Evolutionary conservation across 1,140 invertebrate species (phyloP), one percentile per base, ranked within the genome.

Genomic region (Eupeodes corollae): DNA sequence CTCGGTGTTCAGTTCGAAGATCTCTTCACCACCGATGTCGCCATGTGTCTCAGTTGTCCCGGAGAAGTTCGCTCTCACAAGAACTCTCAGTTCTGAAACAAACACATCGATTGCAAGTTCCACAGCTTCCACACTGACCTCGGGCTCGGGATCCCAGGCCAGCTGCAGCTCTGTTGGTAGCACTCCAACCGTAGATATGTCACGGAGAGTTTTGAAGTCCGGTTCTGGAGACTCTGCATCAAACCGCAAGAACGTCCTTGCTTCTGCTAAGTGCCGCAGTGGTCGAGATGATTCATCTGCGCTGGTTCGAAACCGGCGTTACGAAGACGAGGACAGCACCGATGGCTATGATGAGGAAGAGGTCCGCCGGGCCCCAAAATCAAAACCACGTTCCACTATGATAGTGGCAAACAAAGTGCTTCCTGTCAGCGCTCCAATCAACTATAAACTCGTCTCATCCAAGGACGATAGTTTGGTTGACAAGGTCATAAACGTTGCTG

Each of bases 241-340:
- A 5, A 90, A 89, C 63, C 75, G 87, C 15, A 86, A 88, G 61
- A 91, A 90, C 66, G 88, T 91, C 44, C 68, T 91, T 21, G 83
- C 86, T n/a, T 88, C 84, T 39, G 86, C 87, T 3, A 83, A 85
- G 68, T 87, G 82, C 61, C 77, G 86, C 56, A 88, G 84, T 62
- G 87, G 84, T 32, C 75, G 76, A 58, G 82, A 82, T 67, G 67
- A 63, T 41, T 67, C n/a, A 16, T 52, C 50, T 2, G 41, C 42
- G 14, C 10, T 53, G 12, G 41, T 48, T 15, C 45, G 51, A 19
- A 47, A 53, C 35, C 49, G 54, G 12, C 41, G 49, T 33, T 58
- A 67, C 42, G 66, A 67, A 6, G 50, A 52, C 33, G 50, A 52
- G 40, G 65, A 68, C 42, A 68, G 65, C 51, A 68, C 65, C 31